Evolutionary conservation across 1,140 invertebrate species (phyloP).

Genomic region (Megalopta genalis): DNA sequence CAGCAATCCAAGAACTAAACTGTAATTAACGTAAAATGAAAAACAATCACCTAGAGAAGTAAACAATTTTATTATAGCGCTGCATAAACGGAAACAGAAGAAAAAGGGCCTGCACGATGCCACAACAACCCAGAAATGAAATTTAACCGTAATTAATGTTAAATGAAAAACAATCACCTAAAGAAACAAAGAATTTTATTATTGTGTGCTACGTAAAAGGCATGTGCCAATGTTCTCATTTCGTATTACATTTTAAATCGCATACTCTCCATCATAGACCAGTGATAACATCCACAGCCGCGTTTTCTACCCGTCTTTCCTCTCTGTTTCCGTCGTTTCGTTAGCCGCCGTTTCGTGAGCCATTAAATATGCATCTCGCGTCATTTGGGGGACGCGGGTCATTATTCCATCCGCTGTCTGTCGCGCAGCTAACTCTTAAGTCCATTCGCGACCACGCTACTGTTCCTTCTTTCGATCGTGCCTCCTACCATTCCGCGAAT

Average conservation of each 20-base stretch:
- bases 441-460: conserved; percentile 45
- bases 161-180: too few relatives aligned
- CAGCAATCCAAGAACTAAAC: too few relatives aligned
- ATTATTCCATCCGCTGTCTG: conserved; percentile 75
- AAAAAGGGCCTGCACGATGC: too few relatives aligned
- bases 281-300: neutral
- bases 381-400: conserved; percentile 73
- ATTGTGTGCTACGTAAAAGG: too few relatives aligned
- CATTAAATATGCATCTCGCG: conserved; percentile 77
- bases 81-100: too few relatives aligned
- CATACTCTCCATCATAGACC: neutral
- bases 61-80: too few relatives aligned
- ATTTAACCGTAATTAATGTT: too few relatives aligned
- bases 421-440: conserved; percentile 47
- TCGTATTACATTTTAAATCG: neutral
- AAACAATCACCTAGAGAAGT: too few relatives aligned
- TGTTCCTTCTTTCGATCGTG: conserved; percentile 35
- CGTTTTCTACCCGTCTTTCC: conserved; percentile 12
- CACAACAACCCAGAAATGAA: too few relatives aligned
- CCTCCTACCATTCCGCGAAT: conserved; percentile 33
- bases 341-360: conserved; percentile 39
- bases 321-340: conserved; percentile 24
- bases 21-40: too few relatives aligned
- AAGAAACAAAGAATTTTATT: too few relatives aligned
- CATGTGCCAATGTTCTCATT: too few relatives aligned